Conservation (phyloP, 2,113 vertebrate genomes). For the Lampris incognitus region DNA sequence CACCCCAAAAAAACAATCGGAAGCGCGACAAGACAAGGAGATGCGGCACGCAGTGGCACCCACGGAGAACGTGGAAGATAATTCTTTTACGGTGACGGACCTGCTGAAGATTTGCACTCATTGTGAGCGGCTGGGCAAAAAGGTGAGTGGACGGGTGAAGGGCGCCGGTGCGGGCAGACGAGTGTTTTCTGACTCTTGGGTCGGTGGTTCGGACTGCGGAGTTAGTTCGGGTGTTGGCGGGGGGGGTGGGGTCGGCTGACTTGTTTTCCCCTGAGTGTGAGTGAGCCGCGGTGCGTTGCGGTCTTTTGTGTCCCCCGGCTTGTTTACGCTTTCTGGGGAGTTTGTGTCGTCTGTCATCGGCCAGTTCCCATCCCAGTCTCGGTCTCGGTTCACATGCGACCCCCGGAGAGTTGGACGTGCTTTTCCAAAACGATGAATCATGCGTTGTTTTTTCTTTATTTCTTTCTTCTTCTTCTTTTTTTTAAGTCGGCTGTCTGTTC, state of each 20-base stretch:
- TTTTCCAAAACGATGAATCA: too few species aligned
- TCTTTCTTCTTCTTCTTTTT: neutral
- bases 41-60: conserved; percentile 82
- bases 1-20: conserved; percentile 13
- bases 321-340: conserved; percentile 62
- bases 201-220: too few species aligned
- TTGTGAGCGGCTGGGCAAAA: conserved; percentile 81
- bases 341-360: conserved; percentile 22
- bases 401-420: too few species aligned
- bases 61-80: conserved; percentile 74
- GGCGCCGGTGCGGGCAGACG: neutral
- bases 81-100: conserved; percentile 71
- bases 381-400: too few species aligned
- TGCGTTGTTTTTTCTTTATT: neutral
- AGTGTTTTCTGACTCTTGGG: too few species aligned
- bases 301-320: conserved; percentile 73
- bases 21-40: conserved; percentile 56
- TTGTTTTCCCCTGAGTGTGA: conserved; percentile 18
- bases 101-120: conserved; percentile 82
- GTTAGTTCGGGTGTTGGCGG: neutral
- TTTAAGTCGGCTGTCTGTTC: conserved; percentile 26
- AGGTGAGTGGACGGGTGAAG: conserved; percentile 72
- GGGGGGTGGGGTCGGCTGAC: neutral
- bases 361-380: neutral
- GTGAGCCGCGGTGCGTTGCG: conserved; percentile 68